A percentile compares a stretch with the other conserved stretches of the same genome.
Conservation (phyloP, 2,888 invertebrate species). For the Serripes groenlandicus region DNA sequence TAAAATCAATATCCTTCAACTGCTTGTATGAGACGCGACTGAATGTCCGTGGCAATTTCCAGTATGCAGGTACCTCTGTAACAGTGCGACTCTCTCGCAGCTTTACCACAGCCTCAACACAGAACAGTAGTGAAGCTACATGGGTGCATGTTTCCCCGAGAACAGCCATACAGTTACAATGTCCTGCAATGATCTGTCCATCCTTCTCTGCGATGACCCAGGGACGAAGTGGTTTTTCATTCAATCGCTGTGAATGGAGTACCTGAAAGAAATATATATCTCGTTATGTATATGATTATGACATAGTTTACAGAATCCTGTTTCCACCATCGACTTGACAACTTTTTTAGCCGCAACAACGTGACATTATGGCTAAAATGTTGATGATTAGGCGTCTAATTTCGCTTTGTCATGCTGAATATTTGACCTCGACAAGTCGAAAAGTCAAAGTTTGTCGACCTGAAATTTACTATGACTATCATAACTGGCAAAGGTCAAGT, state of each 20-base stretch:
- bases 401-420: no score
- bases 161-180: conserved; percentile 67
- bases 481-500: no score
- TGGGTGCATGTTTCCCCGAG: conserved; percentile 61
- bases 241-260: conserved; percentile 37
- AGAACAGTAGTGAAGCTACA: conserved; percentile 58
- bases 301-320: no score
- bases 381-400: no score
- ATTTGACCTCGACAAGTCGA: no score
- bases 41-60: conserved; percentile 28
- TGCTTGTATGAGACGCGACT: background rate
- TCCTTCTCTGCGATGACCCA: conserved; percentile 33
- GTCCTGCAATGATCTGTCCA: conserved; percentile 42
- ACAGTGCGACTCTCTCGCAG: conserved; percentile 50
- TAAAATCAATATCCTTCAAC: conserved; percentile 16
- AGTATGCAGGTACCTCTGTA: conserved; percentile 50
- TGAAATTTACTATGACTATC: no score
- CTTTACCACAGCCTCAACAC: conserved; percentile 50
- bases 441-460: no score
- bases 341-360: no score
- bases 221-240: conserved; percentile 35
- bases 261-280: no score
- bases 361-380: no score
- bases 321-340: no score
- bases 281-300: no score